These are phyloP conservation scores for Sebastes fasciatus DNA, from an alignment of 2,113 vertebrate species.

Conservation along the genomic window DNA sequence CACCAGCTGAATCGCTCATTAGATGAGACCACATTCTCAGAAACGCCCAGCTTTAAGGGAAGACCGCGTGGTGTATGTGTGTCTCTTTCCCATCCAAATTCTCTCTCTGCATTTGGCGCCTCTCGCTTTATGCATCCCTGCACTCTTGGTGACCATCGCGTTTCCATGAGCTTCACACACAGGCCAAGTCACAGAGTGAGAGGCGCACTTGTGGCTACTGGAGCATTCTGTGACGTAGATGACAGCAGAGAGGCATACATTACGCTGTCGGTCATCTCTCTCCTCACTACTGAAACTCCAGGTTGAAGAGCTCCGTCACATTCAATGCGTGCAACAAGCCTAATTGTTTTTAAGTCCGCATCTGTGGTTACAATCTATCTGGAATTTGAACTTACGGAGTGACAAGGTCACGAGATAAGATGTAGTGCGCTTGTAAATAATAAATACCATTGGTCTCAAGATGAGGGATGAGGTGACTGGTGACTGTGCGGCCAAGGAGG, in stretches of 20 bases:
- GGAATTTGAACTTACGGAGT: slow-evolving; percentile 75
- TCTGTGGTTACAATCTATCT: slow-evolving; percentile 70
- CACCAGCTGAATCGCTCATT: slow-evolving; percentile 64
- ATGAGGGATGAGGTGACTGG: slow-evolving; percentile 66
- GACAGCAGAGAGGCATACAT: slow-evolving; percentile 37
- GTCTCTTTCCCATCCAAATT: slow-evolving; percentile 52
- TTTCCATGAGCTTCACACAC: slow-evolving; percentile 19
- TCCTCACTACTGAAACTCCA: slow-evolving; percentile 21
- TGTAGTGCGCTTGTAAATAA: slow-evolving; percentile 66
- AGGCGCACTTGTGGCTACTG: slow-evolving; percentile 45
- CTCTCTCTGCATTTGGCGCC: slow-evolving; percentile 53
- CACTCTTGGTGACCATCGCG: slow-evolving; percentile 53
- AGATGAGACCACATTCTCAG: slow-evolving; percentile 67
- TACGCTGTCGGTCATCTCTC: slow-evolving; percentile 53
- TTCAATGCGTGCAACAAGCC: slow-evolving; percentile 39
- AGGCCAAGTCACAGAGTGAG: slow-evolving; percentile 32
- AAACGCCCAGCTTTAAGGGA: slow-evolving; percentile 66
- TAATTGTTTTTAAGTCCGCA: slow-evolving; percentile 68
- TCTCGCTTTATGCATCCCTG: slow-evolving; percentile 29
- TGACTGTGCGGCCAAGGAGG: slow-evolving; percentile 43
- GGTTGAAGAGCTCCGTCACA: slow-evolving; percentile 40
- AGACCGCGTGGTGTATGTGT: slow-evolving; percentile 17
- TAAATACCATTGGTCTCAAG: slow-evolving; percentile 66
- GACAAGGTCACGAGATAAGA: slow-evolving; percentile 72
- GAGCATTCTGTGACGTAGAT: slow-evolving; percentile 47